Evolutionary conservation across 2,113 vertebrate genomes (phyloP), one percentile per base, ranked within the genome.

Genomic region (Euleptes europaea): DNA sequence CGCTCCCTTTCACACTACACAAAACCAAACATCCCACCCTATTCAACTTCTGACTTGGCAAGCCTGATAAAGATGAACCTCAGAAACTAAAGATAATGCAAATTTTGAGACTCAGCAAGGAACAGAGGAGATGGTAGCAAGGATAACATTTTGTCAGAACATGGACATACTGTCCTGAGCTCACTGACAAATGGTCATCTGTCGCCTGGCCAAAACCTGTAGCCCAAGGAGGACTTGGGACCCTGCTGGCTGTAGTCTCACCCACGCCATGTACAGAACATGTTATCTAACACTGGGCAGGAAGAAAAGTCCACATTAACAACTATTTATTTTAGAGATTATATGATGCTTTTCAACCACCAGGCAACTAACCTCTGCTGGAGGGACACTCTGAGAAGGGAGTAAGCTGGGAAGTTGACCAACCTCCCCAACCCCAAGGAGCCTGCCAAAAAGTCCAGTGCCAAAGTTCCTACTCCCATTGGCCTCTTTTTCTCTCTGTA

Each of bases 81-180:
- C 77, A 90, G 80, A 70, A 78, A 57, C 44, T 6, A 88, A 11
- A 76, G n/a, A 38, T 31, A 86, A 63, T 76, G 78, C 78, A 93
- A 44, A 78, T 84, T 15, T 0, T 79, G 47, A 77, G 60, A 42
- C 0, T 67, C 26, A 31, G 35, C 5, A 33, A 35, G 78, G 72
- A 88, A 69, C 63, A 83, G 77, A 44, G 91, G 65, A 67, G 84
- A 19, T 6, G n/a, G 70, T 1, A 42, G 0, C 4, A 85, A 65
- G 44, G 0, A 8, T 72, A 72, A 49, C 2, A 33, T n/a, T 90
- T 71, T 26, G 87, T 11, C 33, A 40, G 35, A 35, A 1, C 44
- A n/a, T 49, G 42, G 26, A 63, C 23, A 51, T 31, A 38, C 5
- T 42, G 49, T 74, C 47, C 44, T 19, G 35, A 78, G 35, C 44